Percentiles rank a stretch among this genome's conserved stretches.
Conservation (phyloP, 2,888 invertebrate species). For the Dascillus cervinus region DNA sequence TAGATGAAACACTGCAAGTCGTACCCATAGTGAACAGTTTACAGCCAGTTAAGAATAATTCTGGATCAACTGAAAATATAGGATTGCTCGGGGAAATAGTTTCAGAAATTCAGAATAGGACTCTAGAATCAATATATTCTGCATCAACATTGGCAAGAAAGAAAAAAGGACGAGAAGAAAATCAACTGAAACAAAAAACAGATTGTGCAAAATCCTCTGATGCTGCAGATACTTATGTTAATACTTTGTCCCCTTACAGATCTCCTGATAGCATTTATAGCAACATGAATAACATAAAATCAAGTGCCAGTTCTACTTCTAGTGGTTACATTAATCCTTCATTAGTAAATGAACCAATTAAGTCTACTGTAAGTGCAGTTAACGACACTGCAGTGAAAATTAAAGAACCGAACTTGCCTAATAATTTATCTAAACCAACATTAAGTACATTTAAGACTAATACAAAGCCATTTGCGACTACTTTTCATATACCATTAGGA, state of each 20-base stretch:
- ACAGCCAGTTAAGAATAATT: slow-evolving; percentile 42
- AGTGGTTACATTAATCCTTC: slow-evolving; percentile 69
- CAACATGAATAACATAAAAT: slow-evolving; percentile 53
- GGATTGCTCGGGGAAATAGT: slow-evolving; percentile 81
- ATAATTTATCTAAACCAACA: slow-evolving; percentile 18
- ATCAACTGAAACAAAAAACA: slow-evolving; percentile 32
- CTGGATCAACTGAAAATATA: slow-evolving; percentile 60
- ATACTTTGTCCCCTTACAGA: slow-evolving; percentile 51
- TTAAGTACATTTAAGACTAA: slow-evolving; percentile 30
- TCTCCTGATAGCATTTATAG: slow-evolving; percentile 56
- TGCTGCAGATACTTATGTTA: slow-evolving; percentile 51
- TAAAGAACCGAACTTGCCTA: slow-evolving; percentile 9
- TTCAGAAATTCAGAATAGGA: slow-evolving; percentile 76
- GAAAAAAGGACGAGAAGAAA: slow-evolving; percentile 46
- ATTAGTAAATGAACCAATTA: slow-evolving; percentile 57
- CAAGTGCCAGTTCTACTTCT: slow-evolving; percentile 54
- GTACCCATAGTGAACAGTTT: slow-evolving; percentile 36
- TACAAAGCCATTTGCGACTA: slow-evolving; percentile 17
- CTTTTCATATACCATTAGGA: slow-evolving; percentile 24
- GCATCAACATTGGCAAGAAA: slow-evolving; percentile 62
- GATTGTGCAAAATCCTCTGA: slow-evolving; percentile 24
- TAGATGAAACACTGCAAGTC: slow-evolving; percentile 63
- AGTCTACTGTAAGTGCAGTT: slow-evolving; percentile 16
- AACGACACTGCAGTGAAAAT: slow-evolving; percentile 18
- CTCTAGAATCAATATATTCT: slow-evolving; percentile 82